Conservation (phyloP, 2,113 vertebrate species). For the Vombatus ursinus region DNA sequence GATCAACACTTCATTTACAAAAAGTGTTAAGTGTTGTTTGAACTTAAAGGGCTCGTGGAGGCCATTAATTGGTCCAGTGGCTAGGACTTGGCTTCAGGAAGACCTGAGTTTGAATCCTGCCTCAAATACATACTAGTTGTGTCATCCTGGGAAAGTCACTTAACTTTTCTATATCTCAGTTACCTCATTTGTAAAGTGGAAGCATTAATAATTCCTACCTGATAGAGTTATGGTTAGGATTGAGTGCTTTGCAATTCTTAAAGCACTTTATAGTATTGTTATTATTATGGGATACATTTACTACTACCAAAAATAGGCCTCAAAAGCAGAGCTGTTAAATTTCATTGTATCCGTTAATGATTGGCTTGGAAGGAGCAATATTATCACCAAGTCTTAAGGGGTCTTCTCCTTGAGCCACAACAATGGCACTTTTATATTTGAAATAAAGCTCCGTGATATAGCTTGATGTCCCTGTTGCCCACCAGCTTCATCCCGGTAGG, state of each 20-base stretch:
- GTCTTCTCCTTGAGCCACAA: neutral
- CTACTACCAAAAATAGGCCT: neutral
- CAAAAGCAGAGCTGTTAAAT: neutral
- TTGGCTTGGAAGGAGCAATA: neutral
- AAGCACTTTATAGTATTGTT: neutral
- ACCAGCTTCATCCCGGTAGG: neutral
- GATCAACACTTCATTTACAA: neutral
- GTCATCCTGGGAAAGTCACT: neutral
- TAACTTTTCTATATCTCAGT: neutral
- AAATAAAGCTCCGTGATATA: neutral
- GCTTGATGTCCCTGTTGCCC: neutral
- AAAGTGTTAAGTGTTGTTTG: neutral
- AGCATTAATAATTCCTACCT: neutral
- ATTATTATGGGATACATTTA: neutral
- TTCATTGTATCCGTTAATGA: neutral
- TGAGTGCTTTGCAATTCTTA: neutral
- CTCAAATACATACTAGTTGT: neutral
- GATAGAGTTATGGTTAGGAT: neutral
- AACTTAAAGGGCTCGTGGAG: neutral
- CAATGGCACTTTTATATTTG: neutral
- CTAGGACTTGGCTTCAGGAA: neutral
- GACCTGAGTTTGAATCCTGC: neutral
- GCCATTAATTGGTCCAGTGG: neutral
- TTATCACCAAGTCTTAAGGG: neutral
- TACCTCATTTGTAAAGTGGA: neutral